Conservation (phyloP, 2,888 invertebrate species). For the Meandrusa payeni region DNA sequence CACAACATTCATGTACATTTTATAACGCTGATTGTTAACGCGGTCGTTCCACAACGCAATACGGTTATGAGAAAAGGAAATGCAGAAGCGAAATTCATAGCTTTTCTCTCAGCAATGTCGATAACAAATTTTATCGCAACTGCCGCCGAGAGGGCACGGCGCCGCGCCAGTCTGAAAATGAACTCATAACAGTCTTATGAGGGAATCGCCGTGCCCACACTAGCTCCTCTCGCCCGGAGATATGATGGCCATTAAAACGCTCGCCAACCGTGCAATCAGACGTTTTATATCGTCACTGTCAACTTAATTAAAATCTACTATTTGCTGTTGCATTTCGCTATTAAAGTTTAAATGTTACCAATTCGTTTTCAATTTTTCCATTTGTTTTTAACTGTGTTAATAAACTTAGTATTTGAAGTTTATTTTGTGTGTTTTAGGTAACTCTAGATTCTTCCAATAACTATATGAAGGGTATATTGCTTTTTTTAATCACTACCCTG, state of each 20-base stretch:
- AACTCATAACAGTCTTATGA: constrained; percentile 77
- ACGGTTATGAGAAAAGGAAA: constrained; percentile 25
- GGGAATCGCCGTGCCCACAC: constrained; percentile 43
- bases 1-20: constrained; percentile 4
- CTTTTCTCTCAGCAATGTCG: constrained; percentile 28
- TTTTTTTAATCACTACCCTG: too few relatives aligned
- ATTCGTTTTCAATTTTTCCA: neutral
- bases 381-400: too few relatives aligned
- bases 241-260: constrained; percentile 66
- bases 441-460: too few relatives aligned
- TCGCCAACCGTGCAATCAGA: constrained; percentile 61
- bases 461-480: too few relatives aligned
- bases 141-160: constrained; percentile 30
- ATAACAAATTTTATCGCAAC: constrained; percentile 32
- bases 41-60: constrained; percentile 9
- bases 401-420: too few relatives aligned
- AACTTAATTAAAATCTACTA: constrained; percentile 70
- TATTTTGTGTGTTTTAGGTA: neutral
- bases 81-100: constrained; percentile 27
- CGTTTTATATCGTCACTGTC: constrained; percentile 52
- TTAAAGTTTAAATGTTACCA: neutral
- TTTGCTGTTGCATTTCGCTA: constrained; percentile 40
- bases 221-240: constrained; percentile 40
- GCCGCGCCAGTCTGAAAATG: constrained; percentile 49
- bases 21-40: constrained; percentile 13